These are phyloP conservation scores for Ooceraea biroi DNA, from an alignment of 1,140 invertebrate species.

Conservation along the genomic window DNA sequence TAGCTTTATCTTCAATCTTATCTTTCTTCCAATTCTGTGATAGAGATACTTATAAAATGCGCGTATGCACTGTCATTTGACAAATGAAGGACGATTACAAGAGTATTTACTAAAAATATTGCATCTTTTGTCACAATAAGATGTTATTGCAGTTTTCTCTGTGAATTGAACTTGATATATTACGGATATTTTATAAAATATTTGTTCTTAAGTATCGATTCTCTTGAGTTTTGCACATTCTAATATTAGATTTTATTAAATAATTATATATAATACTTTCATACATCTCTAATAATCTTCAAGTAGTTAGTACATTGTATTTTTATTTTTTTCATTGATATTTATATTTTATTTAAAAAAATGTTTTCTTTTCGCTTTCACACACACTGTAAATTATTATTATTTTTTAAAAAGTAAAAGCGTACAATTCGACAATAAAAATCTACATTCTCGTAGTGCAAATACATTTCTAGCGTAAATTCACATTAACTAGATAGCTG, in stretches of 20 bases:
- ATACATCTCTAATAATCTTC: neutral
- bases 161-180: slow-evolving; percentile 11
- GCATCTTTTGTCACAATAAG: slow-evolving; percentile 35
- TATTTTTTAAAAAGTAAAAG: slow-evolving; percentile 6
- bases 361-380: neutral
- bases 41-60: slow-evolving; percentile 61
- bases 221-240: neutral
- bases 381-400: neutral
- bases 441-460: neutral
- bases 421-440: neutral
- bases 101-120: slow-evolving; percentile 1
- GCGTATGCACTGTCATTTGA: slow-evolving; percentile 58
- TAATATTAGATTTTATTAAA: neutral
- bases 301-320: too few species aligned
- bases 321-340: too few species aligned
- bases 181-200: neutral
- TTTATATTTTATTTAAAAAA: too few species aligned
- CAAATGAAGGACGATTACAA: slow-evolving; percentile 58
- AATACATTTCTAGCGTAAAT: slow-evolving; percentile 45
- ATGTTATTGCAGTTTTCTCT: slow-evolving; percentile 52
- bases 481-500: slow-evolving; percentile 63
- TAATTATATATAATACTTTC: neutral
- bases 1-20: slow-evolving; percentile 73
- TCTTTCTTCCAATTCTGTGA: slow-evolving; percentile 67
- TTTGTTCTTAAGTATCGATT: slow-evolving; percentile 5